Evolutionary conservation across 2,888 invertebrate genomes (phyloP).

Genomic region (Rutpela maculata): DNA sequence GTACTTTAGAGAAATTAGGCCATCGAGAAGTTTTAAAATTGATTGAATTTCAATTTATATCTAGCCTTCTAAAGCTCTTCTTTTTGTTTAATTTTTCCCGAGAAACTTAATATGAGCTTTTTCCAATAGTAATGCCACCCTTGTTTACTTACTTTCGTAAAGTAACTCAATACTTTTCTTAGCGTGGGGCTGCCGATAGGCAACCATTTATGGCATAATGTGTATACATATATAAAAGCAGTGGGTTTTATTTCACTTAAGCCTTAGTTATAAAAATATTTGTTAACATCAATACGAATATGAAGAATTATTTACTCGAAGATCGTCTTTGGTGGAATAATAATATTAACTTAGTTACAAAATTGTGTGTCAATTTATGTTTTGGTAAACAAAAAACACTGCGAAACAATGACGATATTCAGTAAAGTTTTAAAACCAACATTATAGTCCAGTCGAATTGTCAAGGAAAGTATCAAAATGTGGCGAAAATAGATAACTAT

Average conservation of each 20-base stretch:
- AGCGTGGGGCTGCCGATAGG: neutral
- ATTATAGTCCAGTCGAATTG: no score
- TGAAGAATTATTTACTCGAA: neutral
- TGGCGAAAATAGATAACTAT: no score
- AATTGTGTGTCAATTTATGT: no score
- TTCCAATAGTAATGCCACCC: constrained; percentile 30
- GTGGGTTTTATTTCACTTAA: neutral
- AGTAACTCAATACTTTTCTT: constrained; percentile 26
- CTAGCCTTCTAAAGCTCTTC: neutral
- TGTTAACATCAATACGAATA: neutral
- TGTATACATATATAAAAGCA: neutral
- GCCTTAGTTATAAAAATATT: neutral
- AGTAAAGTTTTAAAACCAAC: no score
- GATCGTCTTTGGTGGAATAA: no score
- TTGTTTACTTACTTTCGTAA: constrained; percentile 23
- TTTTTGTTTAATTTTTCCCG: constrained; percentile 23
- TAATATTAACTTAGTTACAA: no score
- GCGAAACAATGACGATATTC: no score
- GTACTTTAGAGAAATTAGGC: neutral
- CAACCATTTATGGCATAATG: constrained; percentile 25
- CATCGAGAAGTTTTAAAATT: constrained; percentile 2
- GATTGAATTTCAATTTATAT: constrained; percentile 9
- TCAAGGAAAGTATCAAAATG: no score
- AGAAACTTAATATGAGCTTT: constrained; percentile 31
- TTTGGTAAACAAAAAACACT: no score